phyloP scores from a whole-genome alignment of 2,888 invertebrate species.

The Pycnomerus fuliginosus region DNA sequence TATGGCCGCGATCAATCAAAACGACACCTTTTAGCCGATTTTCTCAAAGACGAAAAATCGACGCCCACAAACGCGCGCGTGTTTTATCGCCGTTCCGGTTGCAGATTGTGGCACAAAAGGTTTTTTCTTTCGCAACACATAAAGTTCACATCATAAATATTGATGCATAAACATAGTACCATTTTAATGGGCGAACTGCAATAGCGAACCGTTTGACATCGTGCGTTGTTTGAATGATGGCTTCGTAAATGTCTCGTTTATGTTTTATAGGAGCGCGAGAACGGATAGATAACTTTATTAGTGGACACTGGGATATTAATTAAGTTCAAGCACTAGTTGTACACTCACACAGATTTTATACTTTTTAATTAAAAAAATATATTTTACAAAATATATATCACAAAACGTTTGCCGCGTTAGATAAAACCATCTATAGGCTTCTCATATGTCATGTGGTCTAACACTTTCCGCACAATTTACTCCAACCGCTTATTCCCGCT shows the following conservation, averaged over 20 bases:
- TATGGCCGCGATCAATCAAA: conserved; percentile 39
- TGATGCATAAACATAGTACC: neutral
- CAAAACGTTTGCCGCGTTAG: too few relatives aligned
- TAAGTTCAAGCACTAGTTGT: too few relatives aligned
- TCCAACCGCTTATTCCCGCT: conserved; percentile 8
- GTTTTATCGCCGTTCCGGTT: conserved; percentile 2
- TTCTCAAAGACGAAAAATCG: too few relatives aligned
- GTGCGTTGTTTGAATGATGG: conserved; percentile 18
- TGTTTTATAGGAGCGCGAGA: conserved; percentile 17
- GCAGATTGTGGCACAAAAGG: too few relatives aligned
- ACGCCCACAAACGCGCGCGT: conserved; percentile 4
- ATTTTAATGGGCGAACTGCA: conserved; percentile 8
- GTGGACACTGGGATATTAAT: conserved; percentile 9
- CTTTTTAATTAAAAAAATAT: too few relatives aligned
- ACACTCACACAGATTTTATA: too few relatives aligned
- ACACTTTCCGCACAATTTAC: conserved; percentile 9
- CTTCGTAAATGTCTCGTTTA: conserved; percentile 17
- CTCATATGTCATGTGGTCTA: conserved; percentile 4
- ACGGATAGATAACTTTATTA: conserved; percentile 22
- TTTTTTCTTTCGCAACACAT: too few relatives aligned
- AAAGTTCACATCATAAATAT: neutral
- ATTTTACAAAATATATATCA: too few relatives aligned
- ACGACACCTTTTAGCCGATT: conserved; percentile 34
- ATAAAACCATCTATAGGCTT: too few relatives aligned
- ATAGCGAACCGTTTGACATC: conserved; percentile 6